A percentile compares a stretch with the other conserved stretches of the same genome.
phyloP scores from a whole-genome alignment of 2,888 invertebrate genomes.

The Cosmorhoe ocellata region DNA sequence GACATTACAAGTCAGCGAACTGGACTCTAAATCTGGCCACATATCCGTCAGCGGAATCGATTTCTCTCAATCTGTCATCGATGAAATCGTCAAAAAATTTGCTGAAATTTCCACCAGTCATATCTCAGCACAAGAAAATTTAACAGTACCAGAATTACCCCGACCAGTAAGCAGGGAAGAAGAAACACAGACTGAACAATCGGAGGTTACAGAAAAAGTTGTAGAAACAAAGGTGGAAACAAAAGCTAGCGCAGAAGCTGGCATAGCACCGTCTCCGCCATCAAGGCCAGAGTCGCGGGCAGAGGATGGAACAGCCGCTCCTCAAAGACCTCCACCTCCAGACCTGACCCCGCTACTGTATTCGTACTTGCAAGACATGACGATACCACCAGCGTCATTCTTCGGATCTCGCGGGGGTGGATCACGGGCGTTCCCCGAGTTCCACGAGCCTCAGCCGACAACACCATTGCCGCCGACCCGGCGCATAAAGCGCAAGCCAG shows the following conservation, averaged over 20 bases:
- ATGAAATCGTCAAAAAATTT: constrained; percentile 84
- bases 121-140: constrained; percentile 35
- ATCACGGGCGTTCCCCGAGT: constrained; percentile 48
- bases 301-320: constrained; percentile 56
- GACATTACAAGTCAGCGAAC: constrained; percentile 87
- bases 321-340: constrained; percentile 75
- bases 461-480: constrained; percentile 72
- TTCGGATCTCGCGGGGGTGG: constrained; percentile 60
- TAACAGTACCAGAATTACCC: constrained; percentile 38
- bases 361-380: constrained; percentile 79
- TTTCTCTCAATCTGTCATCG: constrained; percentile 86
- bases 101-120: constrained; percentile 68
- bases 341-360: constrained; percentile 74
- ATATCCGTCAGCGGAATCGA: constrained; percentile 86
- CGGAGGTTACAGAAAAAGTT: constrained; percentile 34
- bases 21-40: constrained; percentile 87
- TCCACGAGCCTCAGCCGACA: constrained; percentile 59
- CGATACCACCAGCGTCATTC: constrained; percentile 73
- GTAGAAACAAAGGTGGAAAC: constrained; percentile 33
- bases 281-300: constrained; percentile 38
- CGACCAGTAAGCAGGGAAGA: constrained; percentile 65
- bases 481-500: constrained; percentile 71
- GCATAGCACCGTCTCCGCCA: constrained; percentile 37
- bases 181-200: constrained; percentile 68
- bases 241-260: constrained; percentile 32